Conservation (phyloP, 2,113 vertebrate genomes). For the Dascyllus trimaculatus region DNA sequence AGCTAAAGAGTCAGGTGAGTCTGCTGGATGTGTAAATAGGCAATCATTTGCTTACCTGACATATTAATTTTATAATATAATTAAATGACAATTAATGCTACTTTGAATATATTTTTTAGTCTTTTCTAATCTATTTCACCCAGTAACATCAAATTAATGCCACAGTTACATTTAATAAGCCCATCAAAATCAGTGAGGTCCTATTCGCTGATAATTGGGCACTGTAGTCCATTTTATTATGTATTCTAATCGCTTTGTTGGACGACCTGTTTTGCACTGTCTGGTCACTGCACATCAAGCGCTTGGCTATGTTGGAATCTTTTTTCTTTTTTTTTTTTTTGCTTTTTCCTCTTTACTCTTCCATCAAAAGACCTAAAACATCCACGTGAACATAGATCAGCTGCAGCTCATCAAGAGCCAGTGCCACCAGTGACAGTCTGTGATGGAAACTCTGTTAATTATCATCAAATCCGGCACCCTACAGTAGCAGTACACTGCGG, state of each 20-base stretch:
- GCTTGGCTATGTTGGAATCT: slow-evolving; percentile 10
- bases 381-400: slow-evolving; percentile 32
- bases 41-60: background rate
- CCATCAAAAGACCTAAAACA: slow-evolving; percentile 54
- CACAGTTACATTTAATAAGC: background rate
- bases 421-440: slow-evolving; percentile 31
- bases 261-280: slow-evolving; percentile 12
- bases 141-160: background rate
- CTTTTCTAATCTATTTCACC: too few relatives aligned
- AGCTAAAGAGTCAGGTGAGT: background rate
- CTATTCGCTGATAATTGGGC: background rate
- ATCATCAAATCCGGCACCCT: slow-evolving; percentile 36
- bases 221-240: background rate
- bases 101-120: too few relatives aligned
- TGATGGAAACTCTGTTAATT: slow-evolving; percentile 62
- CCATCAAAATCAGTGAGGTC: background rate
- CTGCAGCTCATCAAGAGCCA: slow-evolving; percentile 47
- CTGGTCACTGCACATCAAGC: slow-evolving; percentile 10
- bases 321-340: background rate
- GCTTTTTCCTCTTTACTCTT: slow-evolving; percentile 3
- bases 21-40: background rate
- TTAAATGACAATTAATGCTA: too few relatives aligned
- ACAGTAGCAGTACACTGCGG: slow-evolving; percentile 31
- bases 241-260: background rate
- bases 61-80: background rate